phyloP scores from a whole-genome alignment of 2,888 invertebrate species.

The Polyploca ridens region DNA sequence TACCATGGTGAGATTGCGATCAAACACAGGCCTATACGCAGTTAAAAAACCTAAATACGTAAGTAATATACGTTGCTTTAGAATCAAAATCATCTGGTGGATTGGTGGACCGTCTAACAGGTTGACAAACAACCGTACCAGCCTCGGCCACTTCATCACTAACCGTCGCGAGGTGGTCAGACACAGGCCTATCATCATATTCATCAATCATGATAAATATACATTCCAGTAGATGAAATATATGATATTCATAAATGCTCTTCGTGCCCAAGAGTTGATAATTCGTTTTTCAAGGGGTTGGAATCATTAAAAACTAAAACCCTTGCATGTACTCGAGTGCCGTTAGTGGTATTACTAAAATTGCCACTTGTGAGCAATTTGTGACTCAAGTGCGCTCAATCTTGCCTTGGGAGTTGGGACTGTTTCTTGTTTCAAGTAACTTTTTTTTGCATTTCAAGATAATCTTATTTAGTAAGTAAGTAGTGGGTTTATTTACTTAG shows the following conservation, averaged over 20 bases:
- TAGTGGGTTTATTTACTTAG: background rate
- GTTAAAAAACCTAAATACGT: too few species aligned
- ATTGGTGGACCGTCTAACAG: too few species aligned
- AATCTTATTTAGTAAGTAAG: background rate
- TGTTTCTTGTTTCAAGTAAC: slow-evolving; percentile 3
- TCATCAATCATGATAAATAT: background rate
- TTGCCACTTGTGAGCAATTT: slow-evolving; percentile 55
- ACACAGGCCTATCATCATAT: too few species aligned
- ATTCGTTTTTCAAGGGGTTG: slow-evolving; percentile 27
- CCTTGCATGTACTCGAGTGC: slow-evolving; percentile 35
- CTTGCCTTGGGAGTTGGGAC: slow-evolving; percentile 18
- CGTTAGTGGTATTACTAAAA: slow-evolving; percentile 50
- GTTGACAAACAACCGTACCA: background rate
- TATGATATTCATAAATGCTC: background rate
- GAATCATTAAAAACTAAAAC: slow-evolving; percentile 25
- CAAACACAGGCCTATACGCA: too few species aligned
- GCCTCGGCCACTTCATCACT: too few species aligned
- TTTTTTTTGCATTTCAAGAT: slow-evolving; percentile 1
- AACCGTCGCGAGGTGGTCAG: too few species aligned
- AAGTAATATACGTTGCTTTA: too few species aligned
- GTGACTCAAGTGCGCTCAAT: slow-evolving; percentile 37
- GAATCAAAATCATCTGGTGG: too few species aligned
- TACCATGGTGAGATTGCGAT: too few species aligned
- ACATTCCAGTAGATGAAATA: background rate
- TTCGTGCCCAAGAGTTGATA: slow-evolving; percentile 12